Conservation (phyloP, 53 echinoderm and acorn worm species). For the Stichopus horrens region DNA sequence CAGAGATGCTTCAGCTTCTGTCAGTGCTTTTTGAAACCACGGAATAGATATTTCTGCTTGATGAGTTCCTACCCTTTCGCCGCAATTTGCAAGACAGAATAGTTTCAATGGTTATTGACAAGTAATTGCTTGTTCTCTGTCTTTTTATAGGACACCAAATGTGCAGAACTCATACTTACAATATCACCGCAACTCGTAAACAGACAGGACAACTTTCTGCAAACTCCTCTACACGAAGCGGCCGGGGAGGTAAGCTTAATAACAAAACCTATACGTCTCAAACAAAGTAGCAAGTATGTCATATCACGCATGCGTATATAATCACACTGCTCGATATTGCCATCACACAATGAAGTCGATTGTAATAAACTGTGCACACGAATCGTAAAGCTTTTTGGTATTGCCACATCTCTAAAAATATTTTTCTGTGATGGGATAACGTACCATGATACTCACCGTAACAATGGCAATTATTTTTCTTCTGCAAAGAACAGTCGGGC, state of each 20-base stretch:
- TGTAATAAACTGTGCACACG: not conserved
- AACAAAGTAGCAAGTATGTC: not conserved
- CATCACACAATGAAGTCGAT: not conserved
- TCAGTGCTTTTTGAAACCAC: too few relatives aligned
- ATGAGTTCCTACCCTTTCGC: too few relatives aligned
- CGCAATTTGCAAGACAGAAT: too few relatives aligned
- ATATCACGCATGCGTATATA: not conserved
- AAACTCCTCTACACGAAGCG: conserved; percentile 76
- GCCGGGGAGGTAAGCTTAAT: conserved; percentile 86
- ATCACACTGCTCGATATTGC: not conserved
- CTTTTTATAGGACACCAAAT: conserved; percentile 49
- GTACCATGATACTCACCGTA: too few relatives aligned
- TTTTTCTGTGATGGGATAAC: too few relatives aligned
- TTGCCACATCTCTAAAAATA: too few relatives aligned
- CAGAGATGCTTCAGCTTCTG: too few relatives aligned
- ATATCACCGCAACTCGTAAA: conserved; percentile 58
- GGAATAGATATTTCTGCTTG: too few relatives aligned
- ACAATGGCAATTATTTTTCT: too few relatives aligned
- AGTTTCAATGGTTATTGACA: too few relatives aligned
- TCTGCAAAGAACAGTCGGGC: not conserved
- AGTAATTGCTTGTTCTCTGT: not conserved
- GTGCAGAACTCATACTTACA: conserved; percentile 68
- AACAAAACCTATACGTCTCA: too few relatives aligned
- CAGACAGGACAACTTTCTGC: conserved; percentile 59
- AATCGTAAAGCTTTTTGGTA: too few relatives aligned